Conservation (phyloP, 2,797 vertebrate genomes). For the Alca torda region DNA sequence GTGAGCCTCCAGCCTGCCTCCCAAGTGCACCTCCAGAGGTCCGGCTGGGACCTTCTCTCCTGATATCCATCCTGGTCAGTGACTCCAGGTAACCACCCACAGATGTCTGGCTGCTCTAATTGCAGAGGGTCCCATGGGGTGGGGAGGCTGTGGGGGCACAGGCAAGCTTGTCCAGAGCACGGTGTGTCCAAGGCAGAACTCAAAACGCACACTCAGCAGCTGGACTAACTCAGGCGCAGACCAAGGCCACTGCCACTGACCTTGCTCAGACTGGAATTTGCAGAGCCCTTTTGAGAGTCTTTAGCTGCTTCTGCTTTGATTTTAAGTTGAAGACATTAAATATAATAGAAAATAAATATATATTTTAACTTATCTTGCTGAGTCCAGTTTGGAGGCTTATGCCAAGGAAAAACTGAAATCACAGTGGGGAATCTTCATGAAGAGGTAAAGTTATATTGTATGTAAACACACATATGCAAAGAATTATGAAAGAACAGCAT, state of each 20-base stretch:
- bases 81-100: neutral
- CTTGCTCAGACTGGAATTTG: neutral
- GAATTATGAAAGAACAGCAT: neutral
- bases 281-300: neutral
- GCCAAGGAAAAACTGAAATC: neutral
- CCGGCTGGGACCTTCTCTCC: neutral
- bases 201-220: neutral
- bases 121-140: rapidly evolving
- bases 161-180: neutral
- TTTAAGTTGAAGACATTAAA: neutral
- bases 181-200: neutral
- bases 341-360: neutral
- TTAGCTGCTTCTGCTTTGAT: neutral
- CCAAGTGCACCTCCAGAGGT: neutral
- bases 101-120: neutral
- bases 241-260: neutral
- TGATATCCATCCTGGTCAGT: neutral
- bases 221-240: neutral
- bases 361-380: neutral
- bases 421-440: neutral
- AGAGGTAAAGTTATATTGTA: neutral
- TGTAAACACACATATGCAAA: neutral
- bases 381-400: neutral
- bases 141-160: neutral
- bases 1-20: neutral